Evolutionary conservation across 2,888 invertebrate genomes (phyloP).

Genomic region (Lasioglossum marginatum): DNA sequence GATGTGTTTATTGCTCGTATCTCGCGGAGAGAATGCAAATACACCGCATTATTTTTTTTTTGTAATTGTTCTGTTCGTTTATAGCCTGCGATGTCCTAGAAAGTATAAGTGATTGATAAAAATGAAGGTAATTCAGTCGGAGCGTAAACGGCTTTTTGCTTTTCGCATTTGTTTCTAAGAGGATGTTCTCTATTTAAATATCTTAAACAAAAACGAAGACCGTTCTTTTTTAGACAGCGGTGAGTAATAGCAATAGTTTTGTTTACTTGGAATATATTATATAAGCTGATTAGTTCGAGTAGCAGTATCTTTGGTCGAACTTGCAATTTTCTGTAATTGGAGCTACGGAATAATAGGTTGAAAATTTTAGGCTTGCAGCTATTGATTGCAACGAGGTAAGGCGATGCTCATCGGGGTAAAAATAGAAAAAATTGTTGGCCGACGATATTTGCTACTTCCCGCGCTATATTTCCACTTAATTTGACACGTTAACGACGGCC

Average conservation of each 20-base stretch:
- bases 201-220: neutral
- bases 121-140: neutral
- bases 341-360: neutral
- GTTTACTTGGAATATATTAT: neutral
- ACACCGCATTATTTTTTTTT: neutral
- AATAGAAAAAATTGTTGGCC: conserved; percentile 1
- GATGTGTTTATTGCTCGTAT: neutral
- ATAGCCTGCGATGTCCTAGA: neutral
- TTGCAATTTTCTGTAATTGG: neutral
- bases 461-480: conserved; percentile 17
- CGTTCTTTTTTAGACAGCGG: neutral
- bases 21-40: neutral
- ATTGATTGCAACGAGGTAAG: neutral
- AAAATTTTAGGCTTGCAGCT: neutral
- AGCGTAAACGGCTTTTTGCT: neutral
- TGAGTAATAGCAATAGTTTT: neutral
- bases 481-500: conserved; percentile 8
- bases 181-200: neutral
- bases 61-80: neutral
- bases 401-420: neutral
- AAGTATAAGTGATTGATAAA: neutral
- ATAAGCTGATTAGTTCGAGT: neutral
- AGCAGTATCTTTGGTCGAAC: neutral
- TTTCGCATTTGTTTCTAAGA: neutral
- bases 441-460: neutral